Conservation (phyloP, 2,888 invertebrate genomes). For the Pseudococcus viburni region DNA sequence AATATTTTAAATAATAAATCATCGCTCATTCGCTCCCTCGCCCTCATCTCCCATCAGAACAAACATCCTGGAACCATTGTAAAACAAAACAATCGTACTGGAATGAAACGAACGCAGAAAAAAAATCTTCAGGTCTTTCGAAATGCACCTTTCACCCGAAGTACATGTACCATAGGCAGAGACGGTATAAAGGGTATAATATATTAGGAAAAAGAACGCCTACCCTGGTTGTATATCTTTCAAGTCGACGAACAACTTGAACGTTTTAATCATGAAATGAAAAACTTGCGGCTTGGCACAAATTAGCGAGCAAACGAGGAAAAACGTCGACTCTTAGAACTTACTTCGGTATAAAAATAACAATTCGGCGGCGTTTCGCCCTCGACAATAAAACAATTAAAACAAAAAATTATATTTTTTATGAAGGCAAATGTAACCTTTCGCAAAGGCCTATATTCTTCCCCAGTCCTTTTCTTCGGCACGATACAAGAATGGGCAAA, state of each 20-base stretch:
- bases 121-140: too few relatives aligned
- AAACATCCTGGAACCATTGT: too few relatives aligned
- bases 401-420: slow-evolving; percentile 18
- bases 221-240: slow-evolving; percentile 5
- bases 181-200: background rate
- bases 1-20: too few relatives aligned
- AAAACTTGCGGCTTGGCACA: background rate
- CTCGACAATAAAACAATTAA: background rate
- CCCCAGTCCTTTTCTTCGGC: too few relatives aligned
- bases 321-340: slow-evolving; percentile 1
- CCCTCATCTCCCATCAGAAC: too few relatives aligned
- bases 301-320: background rate
- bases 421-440: background rate
- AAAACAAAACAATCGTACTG: too few relatives aligned
- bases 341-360: background rate
- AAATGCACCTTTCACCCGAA: too few relatives aligned
- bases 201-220: slow-evolving; percentile 6
- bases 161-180: background rate
- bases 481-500: too few relatives aligned
- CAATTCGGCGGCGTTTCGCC: background rate
- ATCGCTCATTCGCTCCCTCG: too few relatives aligned
- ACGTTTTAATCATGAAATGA: slow-evolving; percentile 10
- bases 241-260: slow-evolving; percentile 5
- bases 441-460: background rate
- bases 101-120: too few relatives aligned